Base-by-base conservation (phyloP, 2,113 vertebrate species). In the Opisthocomus hoazin region DNA sequence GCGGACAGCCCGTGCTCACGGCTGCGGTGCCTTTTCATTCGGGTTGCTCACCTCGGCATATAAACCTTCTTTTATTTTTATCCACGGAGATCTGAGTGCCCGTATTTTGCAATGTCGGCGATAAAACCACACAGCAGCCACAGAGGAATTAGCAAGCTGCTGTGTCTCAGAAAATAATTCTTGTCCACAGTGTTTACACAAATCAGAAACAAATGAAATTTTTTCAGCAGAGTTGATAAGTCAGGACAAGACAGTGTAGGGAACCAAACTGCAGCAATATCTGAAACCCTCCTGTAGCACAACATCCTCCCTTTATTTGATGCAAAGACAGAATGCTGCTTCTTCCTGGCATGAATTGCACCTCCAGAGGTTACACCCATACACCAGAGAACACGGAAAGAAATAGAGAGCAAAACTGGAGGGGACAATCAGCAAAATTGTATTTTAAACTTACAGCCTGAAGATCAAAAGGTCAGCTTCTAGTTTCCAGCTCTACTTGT, bases 381-480 rank as follows among this genome's bases (percentile, higher is more conserved):
- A 39, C 48, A 17, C 15, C 4, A 2, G 34, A 79, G 69, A 53
- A 24, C 3, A n/a, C 26, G 61, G 43, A n/a, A 80, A 82, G 60
- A 91, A 64, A 86, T 29, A 63, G 1, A 24, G 58, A 90, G 34
- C 13, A 48, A 79, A 92, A 76, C 7, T 60, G 20, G 50, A 70
- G 34, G 30, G 80, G 78, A 73, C 50, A 45, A 66, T 84, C 79
- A 50, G n/a, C 46, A 75, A 56, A 66, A 63, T 78, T 66, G 94
- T 54, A 9, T 90, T 95, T 76, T n/a, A 63, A 54, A 87, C 51
- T 64, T 86, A 69, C 20, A 53, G 14, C 27, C 71, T n/a, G 41
- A 93, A 94, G 77, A 95, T 65, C 63, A 79, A 93, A 96, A 91
- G 48, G 37, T 91, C 82, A 46, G 3, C 84, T 77, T 87, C 87